phyloP scores from a whole-genome alignment of 2,888 invertebrate species.

The Dolichomitus sp. region DNA sequence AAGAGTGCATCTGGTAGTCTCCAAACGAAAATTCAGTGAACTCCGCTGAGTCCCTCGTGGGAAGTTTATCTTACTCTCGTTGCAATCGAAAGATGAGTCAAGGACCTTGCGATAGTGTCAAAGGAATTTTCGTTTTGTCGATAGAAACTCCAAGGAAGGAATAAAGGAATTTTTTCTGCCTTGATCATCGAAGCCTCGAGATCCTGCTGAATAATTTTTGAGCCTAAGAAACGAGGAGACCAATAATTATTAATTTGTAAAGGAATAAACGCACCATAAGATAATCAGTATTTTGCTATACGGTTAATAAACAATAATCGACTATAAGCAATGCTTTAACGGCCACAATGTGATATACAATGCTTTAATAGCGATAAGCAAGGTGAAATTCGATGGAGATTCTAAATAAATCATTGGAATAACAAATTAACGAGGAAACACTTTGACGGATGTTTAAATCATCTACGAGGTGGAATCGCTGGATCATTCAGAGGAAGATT shows the following conservation, averaged over 20 bases:
- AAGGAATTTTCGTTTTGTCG: background rate
- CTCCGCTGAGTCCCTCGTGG: background rate
- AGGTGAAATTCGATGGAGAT: background rate
- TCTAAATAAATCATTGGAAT: background rate
- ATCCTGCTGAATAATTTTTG: background rate
- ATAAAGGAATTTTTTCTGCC: background rate
- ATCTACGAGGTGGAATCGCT: background rate
- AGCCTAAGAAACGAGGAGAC: background rate
- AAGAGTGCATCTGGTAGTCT: background rate
- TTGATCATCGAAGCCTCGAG: conserved; percentile 29
- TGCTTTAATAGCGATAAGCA: background rate
- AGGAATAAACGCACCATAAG: background rate
- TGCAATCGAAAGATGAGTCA: conserved; percentile 32
- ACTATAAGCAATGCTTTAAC: background rate
- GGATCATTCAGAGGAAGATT: conserved; percentile 1
- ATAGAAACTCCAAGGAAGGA: background rate
- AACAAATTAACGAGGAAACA: background rate
- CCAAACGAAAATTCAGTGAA: background rate
- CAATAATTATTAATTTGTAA: background rate
- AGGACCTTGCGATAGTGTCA: background rate
- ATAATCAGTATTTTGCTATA: conserved; percentile 7
- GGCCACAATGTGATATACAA: conserved; percentile 13
- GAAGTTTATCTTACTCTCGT: conserved; percentile 13
- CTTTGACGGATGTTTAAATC: background rate
- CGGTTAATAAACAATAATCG: background rate